These are phyloP conservation scores for Thysanoteuthis rhombus DNA, from an alignment of 2,888 invertebrate genomes.

Conservation along the genomic window DNA sequence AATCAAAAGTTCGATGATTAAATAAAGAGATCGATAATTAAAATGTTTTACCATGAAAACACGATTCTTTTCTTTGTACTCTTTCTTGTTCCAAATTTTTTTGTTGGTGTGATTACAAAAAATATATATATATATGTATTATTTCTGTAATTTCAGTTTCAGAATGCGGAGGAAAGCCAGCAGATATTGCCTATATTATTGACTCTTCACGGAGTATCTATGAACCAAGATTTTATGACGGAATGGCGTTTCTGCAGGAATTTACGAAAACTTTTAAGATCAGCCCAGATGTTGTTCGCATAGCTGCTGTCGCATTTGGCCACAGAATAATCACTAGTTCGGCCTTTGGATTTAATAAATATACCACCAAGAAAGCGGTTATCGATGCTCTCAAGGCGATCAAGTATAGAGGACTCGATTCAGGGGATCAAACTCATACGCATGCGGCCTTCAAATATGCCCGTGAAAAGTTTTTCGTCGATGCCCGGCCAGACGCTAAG, in stretches of 20 bases:
- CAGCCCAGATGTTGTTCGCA: not conserved
- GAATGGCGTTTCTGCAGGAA: conserved; percentile 31
- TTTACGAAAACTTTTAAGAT: not conserved
- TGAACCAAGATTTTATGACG: conserved; percentile 50
- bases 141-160: too few species aligned
- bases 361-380: not conserved
- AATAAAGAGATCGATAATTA: too few species aligned
- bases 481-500: not conserved
- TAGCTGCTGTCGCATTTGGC: not conserved
- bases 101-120: too few species aligned
- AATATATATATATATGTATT: not conserved
- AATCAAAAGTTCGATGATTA: too few species aligned
- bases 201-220: conserved; percentile 58
- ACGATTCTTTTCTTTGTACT: too few species aligned
- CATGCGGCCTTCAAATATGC: not conserved
- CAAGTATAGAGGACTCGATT: not conserved
- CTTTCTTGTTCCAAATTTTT: too few species aligned
- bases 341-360: not conserved
- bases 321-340: not conserved
- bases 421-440: not conserved
- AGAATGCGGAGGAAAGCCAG: conserved; percentile 34
- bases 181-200: conserved; percentile 52
- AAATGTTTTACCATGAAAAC: too few species aligned
- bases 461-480: not conserved
- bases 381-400: not conserved